Evolutionary conservation across 2,113 vertebrate genomes (phyloP).

Genomic region (Misgurnus anguillicaudatus): DNA sequence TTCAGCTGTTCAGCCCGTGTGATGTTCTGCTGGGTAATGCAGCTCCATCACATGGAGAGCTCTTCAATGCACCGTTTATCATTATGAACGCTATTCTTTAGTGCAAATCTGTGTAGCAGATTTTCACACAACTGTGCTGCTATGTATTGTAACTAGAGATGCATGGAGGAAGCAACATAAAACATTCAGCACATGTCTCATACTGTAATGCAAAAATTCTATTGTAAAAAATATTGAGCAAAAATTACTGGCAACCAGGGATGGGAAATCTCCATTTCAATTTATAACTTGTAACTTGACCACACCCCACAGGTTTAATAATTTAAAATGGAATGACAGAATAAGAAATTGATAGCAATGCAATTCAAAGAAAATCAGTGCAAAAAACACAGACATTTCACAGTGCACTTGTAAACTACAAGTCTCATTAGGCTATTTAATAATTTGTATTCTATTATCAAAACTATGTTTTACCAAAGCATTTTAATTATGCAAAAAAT

Average conservation of each 20-base stretch:
- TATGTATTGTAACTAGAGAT: background rate
- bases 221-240: no score
- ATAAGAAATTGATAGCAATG: slow-evolving; percentile 3
- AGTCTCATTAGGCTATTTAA: no score
- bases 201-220: background rate
- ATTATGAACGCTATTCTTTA: background rate
- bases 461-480: no score
- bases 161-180: no score
- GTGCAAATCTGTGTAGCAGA: background rate
- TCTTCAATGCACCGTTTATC: background rate
- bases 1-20: slow-evolving; percentile 13
- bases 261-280: background rate
- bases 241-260: no score
- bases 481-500: no score
- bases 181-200: no score
- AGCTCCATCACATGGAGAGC: background rate
- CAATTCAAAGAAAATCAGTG: no score
- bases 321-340: background rate
- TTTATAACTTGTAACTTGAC: background rate
- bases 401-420: no score
- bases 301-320: background rate
- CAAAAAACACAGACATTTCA: background rate
- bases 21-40: slow-evolving; percentile 8
- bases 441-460: no score
- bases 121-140: background rate